phyloP scores from a whole-genome alignment of 2,113 vertebrate genomes.

The Emydura subglobosa region DNA sequence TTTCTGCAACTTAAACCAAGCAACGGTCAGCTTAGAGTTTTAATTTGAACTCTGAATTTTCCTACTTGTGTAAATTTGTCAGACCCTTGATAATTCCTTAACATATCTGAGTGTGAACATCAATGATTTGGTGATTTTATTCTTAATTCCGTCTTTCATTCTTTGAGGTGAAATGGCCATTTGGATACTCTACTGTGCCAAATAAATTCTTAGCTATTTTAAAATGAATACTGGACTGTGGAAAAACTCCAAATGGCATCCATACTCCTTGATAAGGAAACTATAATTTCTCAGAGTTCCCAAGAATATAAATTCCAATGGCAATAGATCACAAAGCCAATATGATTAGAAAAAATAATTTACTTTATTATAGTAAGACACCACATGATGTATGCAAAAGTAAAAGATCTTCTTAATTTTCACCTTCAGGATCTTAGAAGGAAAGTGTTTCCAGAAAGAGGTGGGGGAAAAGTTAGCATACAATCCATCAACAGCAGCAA shows the following conservation, averaged over 20 bases:
- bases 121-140: constrained; percentile 29
- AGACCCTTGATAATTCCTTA: constrained; percentile 8
- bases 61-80: background rate
- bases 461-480: constrained; percentile 55
- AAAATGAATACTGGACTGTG: constrained; percentile 30
- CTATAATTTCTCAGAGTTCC: constrained; percentile 35
- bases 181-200: background rate
- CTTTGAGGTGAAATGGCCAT: background rate
- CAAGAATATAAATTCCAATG: constrained; percentile 48
- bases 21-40: background rate
- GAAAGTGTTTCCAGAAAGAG: constrained; percentile 69
- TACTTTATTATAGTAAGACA: constrained; percentile 54
- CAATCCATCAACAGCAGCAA: constrained; percentile 77
- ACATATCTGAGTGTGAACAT: constrained; percentile 18
- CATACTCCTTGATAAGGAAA: constrained; percentile 39
- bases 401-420: constrained; percentile 44
- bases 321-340: constrained; percentile 39
- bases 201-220: constrained; percentile 8
- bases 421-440: constrained; percentile 70
- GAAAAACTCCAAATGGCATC: background rate
- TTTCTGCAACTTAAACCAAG: background rate
- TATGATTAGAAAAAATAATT: constrained; percentile 59
- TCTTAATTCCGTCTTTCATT: constrained; percentile 41
- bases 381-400: constrained; percentile 47
- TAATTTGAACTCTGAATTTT: background rate